Evolutionary conservation across 2,113 vertebrate species (phyloP).

Genomic region (Romanogobio albipinnatus): DNA sequence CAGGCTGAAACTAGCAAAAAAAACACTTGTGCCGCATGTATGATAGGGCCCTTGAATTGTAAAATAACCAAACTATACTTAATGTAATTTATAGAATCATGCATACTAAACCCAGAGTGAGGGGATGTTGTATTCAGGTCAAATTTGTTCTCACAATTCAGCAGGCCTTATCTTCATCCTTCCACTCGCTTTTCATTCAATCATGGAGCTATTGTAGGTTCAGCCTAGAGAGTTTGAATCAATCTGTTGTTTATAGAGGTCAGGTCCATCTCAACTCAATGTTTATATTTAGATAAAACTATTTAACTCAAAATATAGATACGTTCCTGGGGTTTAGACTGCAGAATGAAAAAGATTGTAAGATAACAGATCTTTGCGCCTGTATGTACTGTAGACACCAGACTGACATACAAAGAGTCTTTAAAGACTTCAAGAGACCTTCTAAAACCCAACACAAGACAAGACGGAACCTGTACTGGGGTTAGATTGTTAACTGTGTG

Average conservation of each 20-base stretch:
- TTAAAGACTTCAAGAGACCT: conserved; percentile 37
- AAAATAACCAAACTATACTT: no score
- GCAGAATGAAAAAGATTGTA: conserved; percentile 2
- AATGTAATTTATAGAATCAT: no score
- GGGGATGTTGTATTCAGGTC: neutral
- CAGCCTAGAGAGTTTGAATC: conserved; percentile 19
- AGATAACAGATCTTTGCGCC: neutral
- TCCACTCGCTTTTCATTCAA: neutral
- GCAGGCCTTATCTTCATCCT: conserved; percentile 11
- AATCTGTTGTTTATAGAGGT: conserved; percentile 49
- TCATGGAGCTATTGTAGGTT: conserved; percentile 23
- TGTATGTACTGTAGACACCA: conserved; percentile 19
- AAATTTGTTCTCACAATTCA: conserved; percentile 17
- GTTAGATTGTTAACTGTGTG: conserved; percentile 4
- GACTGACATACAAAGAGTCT: conserved; percentile 44
- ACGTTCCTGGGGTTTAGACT: conserved; percentile 19
- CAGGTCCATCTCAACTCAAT: conserved; percentile 19
- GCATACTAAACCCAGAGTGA: no score
- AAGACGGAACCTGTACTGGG: conserved; percentile 48
- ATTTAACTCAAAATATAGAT: conserved; percentile 24
- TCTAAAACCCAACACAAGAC: conserved; percentile 46
- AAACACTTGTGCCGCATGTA: no score
- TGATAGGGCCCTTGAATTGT: no score
- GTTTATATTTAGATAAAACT: conserved; percentile 48
- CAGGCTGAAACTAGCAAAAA: no score